These are phyloP conservation scores for Gastrophryne carolinensis DNA, from an alignment of 2,797 vertebrate species.

Conservation along the genomic window DNA sequence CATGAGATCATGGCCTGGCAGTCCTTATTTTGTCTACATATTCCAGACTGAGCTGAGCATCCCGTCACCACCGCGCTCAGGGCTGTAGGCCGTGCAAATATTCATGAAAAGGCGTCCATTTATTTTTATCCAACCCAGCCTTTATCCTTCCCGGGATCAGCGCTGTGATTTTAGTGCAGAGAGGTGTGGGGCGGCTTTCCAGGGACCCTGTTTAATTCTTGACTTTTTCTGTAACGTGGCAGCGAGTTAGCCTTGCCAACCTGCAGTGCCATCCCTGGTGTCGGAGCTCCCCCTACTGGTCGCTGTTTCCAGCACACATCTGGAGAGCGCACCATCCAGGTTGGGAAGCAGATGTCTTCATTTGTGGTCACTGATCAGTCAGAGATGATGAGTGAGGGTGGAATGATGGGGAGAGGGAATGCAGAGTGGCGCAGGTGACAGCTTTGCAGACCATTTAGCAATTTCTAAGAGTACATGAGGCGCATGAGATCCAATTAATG, in stretches of 20 bases:
- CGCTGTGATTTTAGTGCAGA: conserved; percentile 21
- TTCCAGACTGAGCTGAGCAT: neutral
- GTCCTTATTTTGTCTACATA: no score
- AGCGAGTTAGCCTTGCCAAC: neutral
- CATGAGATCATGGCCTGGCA: no score
- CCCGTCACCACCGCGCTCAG: neutral
- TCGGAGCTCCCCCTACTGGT: conserved; percentile 37
- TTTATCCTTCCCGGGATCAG: conserved; percentile 1
- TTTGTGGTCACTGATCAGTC: conserved; percentile 15
- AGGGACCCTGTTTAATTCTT: conserved; percentile 28
- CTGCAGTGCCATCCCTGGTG: neutral
- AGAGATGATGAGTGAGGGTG: conserved; percentile 6
- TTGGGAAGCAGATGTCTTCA: conserved; percentile 37
- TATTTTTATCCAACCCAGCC: neutral
- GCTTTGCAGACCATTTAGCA: no score
- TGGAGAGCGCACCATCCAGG: neutral
- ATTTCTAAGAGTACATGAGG: no score
- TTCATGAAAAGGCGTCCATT: neutral
- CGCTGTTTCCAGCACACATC: neutral
- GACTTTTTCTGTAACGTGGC: conserved; percentile 30
- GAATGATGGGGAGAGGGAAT: conserved; percentile 16
- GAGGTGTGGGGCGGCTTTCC: neutral
- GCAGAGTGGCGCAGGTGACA: conserved; percentile 7
- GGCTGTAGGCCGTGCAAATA: neutral
- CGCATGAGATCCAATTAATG: no score